phyloP scores from a whole-genome alignment of 2,797 vertebrate species.

The Danio aesculapii region DNA sequence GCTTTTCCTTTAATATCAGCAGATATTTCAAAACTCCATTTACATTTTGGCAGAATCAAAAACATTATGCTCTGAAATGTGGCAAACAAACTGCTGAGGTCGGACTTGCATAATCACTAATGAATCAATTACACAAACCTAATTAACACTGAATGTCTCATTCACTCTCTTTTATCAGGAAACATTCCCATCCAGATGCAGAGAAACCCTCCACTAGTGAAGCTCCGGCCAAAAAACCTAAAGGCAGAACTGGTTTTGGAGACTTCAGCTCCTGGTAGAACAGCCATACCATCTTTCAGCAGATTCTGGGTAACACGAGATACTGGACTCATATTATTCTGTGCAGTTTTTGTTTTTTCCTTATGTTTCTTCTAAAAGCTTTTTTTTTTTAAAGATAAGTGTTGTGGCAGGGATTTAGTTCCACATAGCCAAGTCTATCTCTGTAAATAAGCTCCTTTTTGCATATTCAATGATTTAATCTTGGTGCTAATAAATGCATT shows the following conservation, averaged over 20 bases:
- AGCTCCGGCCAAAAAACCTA: conserved; percentile 73
- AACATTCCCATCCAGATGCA: conserved; percentile 76
- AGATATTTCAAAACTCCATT: background rate
- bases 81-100: conserved; percentile 12
- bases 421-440: background rate
- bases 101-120: background rate
- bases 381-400: background rate
- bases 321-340: background rate
- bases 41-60: conserved; percentile 19
- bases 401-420: background rate
- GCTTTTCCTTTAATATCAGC: background rate
- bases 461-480: conserved; percentile 2
- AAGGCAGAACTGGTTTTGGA: conserved; percentile 83
- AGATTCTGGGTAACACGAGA: background rate
- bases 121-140: conserved; percentile 22
- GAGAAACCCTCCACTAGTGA: conserved; percentile 87
- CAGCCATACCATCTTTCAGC: background rate
- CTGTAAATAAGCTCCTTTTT: conserved; percentile 16
- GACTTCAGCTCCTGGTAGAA: conserved; percentile 98
- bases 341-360: background rate
- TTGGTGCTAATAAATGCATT: conserved; percentile 33
- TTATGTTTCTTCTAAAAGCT: background rate
- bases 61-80: conserved; percentile 19
- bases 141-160: background rate
- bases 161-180: conserved; percentile 73